A percentile compares a stretch with the other conserved stretches of the same genome.
These are phyloP conservation scores for Eudasyphora cyanicolor DNA, from an alignment of 2,888 invertebrate genomes.

Conservation along the genomic window DNA sequence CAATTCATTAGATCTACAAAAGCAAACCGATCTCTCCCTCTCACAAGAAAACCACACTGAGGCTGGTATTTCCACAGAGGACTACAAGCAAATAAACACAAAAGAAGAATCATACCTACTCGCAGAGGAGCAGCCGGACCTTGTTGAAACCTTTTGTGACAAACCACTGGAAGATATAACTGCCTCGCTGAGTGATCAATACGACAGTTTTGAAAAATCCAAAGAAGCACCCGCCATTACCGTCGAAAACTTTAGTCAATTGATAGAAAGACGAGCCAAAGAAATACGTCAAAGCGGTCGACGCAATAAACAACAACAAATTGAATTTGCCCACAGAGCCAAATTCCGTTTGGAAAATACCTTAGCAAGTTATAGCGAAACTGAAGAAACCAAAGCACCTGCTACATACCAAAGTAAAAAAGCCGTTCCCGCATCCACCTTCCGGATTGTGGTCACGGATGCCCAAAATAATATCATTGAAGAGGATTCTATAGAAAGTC, in stretches of 20 bases:
- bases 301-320: conserved; percentile 56
- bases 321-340: conserved; percentile 60
- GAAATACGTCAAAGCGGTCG: conserved; percentile 69
- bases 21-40: conserved; percentile 14
- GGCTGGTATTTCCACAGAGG: background rate
- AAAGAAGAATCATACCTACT: background rate
- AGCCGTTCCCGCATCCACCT: conserved; percentile 53
- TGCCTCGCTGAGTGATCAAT: conserved; percentile 23
- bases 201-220: conserved; percentile 70
- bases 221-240: conserved; percentile 77
- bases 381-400: conserved; percentile 50
- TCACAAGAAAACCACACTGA: background rate
- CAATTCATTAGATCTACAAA: background rate
- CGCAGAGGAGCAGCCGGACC: background rate
- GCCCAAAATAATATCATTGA: conserved; percentile 78
- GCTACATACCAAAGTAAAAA: conserved; percentile 33
- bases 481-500: conserved; percentile 75
- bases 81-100: background rate
- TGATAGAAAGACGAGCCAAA: conserved; percentile 75
- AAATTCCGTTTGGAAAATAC: conserved; percentile 62
- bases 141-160: background rate
- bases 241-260: conserved; percentile 75
- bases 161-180: background rate
- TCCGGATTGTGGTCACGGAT: conserved; percentile 79
- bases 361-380: conserved; percentile 42